These are phyloP conservation scores for Bos javanicus DNA, from an alignment of 2,113 vertebrate species.

Conservation along the genomic window DNA sequence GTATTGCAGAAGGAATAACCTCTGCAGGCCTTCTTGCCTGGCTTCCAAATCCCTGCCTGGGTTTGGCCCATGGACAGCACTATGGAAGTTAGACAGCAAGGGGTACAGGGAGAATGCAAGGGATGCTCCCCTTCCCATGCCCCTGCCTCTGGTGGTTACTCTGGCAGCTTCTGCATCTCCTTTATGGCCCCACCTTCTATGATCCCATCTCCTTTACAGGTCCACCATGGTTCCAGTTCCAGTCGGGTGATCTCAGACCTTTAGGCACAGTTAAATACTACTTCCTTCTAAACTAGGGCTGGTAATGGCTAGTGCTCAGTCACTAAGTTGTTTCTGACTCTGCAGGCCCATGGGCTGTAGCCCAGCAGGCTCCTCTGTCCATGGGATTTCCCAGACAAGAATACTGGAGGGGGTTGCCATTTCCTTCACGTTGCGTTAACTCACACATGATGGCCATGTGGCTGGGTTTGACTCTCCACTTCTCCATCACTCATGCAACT, in stretches of 20 bases:
- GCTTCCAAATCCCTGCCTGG: not conserved
- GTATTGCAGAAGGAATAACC: not conserved
- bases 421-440: not conserved
- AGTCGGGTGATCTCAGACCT: not conserved
- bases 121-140: rapidly evolving
- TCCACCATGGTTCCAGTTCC: not conserved
- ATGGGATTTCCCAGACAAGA: not conserved
- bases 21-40: not conserved
- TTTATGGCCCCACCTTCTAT: not conserved
- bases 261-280: not conserved
- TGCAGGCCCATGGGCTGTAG: not conserved
- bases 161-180: not conserved
- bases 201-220: not conserved
- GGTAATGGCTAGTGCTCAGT: not conserved
- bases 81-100: not conserved
- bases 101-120: not conserved
- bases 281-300: not conserved
- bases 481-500: not conserved
- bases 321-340: not conserved
- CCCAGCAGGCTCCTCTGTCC: not conserved
- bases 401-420: not conserved
- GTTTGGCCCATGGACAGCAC: not conserved
- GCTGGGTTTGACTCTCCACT: not conserved
- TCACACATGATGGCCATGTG: not conserved
- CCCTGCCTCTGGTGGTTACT: not conserved